A percentile compares a stretch with the other conserved stretches of the same genome.
These are phyloP conservation scores for Chloroceryle amazona DNA, from an alignment of 2,797 vertebrate genomes.

Conservation along the genomic window DNA sequence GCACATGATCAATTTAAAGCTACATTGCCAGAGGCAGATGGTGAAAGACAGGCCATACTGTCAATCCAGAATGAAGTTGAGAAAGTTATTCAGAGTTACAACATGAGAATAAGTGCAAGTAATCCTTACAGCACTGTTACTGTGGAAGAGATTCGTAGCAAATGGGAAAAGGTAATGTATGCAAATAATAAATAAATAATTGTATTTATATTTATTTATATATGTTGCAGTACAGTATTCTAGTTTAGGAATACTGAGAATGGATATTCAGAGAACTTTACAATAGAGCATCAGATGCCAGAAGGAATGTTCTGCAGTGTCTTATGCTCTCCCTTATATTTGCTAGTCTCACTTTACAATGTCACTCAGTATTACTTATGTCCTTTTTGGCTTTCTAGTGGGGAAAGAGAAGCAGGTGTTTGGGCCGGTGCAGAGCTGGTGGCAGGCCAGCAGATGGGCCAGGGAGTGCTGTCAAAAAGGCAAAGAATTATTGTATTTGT, in stretches of 20 bases:
- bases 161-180: slow-evolving; percentile 94
- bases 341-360: not conserved
- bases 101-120: slow-evolving; percentile 87
- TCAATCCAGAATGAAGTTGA: slow-evolving; percentile 97
- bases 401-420: not conserved
- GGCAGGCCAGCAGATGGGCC: not conserved
- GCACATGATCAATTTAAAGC: slow-evolving; percentile 99
- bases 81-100: slow-evolving; percentile 97
- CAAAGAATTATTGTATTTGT: not conserved
- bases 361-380: not conserved
- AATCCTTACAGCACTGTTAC: slow-evolving; percentile 95
- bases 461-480: not conserved
- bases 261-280: not conserved
- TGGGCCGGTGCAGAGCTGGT: not conserved
- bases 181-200: not conserved
- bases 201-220: not conserved
- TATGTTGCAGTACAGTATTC: not conserved
- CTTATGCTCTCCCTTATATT: not conserved
- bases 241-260: not conserved
- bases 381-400: not conserved
- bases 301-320: not conserved
- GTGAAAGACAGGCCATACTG: slow-evolving; percentile 94
- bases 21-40: slow-evolving; percentile 94
- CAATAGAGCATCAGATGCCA: not conserved
- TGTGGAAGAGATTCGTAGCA: slow-evolving; percentile 90